These are phyloP conservation scores for Zaprionus kolodkinae DNA, from an alignment of 1,140 invertebrate species.

Conservation along the genomic window DNA sequence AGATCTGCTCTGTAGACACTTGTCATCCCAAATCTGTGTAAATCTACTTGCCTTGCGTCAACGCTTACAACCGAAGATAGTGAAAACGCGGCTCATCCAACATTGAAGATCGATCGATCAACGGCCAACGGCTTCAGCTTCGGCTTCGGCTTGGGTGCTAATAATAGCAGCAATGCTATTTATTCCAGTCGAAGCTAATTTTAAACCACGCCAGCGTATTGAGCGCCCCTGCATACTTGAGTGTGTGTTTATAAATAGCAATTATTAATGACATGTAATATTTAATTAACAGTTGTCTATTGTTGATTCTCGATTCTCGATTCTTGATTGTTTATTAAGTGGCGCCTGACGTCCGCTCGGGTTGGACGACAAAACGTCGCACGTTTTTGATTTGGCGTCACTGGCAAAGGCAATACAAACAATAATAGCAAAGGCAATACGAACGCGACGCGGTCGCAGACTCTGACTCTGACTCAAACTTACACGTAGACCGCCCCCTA, in stretches of 20 bases:
- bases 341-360: slow-evolving; percentile 51
- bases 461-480: background rate
- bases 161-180: slow-evolving; percentile 67
- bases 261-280: slow-evolving; percentile 67
- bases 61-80: slow-evolving; percentile 42
- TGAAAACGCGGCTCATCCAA: slow-evolving; percentile 42
- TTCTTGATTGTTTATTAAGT: slow-evolving; percentile 70
- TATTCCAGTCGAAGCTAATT: slow-evolving; percentile 72
- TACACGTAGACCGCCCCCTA: slow-evolving; percentile 16
- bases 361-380: slow-evolving; percentile 47
- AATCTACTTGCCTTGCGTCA: slow-evolving; percentile 39
- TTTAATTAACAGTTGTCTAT: slow-evolving; percentile 70
- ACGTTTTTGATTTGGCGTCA: slow-evolving; percentile 71
- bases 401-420: slow-evolving; percentile 38
- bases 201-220: slow-evolving; percentile 50
- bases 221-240: slow-evolving; percentile 5
- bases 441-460: background rate
- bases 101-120: slow-evolving; percentile 22
- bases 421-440: too few relatives aligned
- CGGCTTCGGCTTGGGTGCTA: slow-evolving; percentile 34
- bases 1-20: background rate
- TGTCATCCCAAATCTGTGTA: slow-evolving; percentile 35
- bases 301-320: slow-evolving; percentile 39
- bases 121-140: slow-evolving; percentile 54
- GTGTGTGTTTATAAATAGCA: slow-evolving; percentile 56